Conservation (phyloP, 2,797 vertebrate genomes). For the Euphonia xanthogaster region DNA sequence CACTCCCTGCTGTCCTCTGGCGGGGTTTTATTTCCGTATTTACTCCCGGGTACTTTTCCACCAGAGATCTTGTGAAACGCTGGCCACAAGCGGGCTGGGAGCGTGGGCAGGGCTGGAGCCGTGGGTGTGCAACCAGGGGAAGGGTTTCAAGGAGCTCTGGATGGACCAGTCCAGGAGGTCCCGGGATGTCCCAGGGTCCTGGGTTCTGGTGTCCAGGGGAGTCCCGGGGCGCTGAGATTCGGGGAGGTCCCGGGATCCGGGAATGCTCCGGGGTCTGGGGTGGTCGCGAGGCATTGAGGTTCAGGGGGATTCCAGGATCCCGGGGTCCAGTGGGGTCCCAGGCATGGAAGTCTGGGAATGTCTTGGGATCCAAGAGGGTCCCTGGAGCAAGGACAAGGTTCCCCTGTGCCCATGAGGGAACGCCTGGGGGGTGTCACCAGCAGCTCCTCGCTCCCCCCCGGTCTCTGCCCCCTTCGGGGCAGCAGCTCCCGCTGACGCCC, state of each 20-base stretch:
- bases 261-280: neutral
- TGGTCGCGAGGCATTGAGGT: too few relatives aligned
- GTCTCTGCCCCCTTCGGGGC: rapidly evolving
- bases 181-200: rapidly evolving
- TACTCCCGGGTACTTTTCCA: rapidly evolving
- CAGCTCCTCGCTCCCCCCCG: too few relatives aligned
- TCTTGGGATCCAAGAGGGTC: neutral
- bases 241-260: rapidly evolving
- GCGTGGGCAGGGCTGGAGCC: rapidly evolving
- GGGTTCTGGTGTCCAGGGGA: rapidly evolving
- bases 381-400: neutral
- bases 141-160: neutral
- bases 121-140: neutral
- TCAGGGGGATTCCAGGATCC: neutral
- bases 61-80: neutral
- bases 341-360: rapidly evolving
- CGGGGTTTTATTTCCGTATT: neutral
- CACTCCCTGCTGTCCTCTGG: rapidly evolving
- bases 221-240: rapidly evolving
- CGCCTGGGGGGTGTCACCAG: rapidly evolving
- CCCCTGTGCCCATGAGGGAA: rapidly evolving
- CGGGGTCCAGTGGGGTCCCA: rapidly evolving
- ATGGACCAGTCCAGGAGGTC: neutral
- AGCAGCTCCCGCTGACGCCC: neutral
- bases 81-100: rapidly evolving